Conservation (phyloP, 2,113 vertebrate species). For the Heptranchias perlo region DNA sequence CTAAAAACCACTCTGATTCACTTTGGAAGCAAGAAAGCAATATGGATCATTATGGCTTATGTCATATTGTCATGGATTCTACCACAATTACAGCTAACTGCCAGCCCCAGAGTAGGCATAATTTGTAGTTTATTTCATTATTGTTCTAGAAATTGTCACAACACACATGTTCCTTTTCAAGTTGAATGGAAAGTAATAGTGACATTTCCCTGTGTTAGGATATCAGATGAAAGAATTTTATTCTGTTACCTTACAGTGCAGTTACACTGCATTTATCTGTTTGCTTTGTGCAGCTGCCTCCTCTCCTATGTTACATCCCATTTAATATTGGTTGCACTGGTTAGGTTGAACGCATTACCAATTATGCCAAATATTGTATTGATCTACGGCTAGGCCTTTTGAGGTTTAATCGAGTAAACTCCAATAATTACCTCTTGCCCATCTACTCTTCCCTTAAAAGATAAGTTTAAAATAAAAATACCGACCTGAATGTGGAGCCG, state of each 20-base stretch:
- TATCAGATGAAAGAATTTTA: neutral
- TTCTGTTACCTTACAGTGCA: neutral
- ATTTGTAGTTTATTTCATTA: slow-evolving; percentile 28
- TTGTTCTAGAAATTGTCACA: slow-evolving; percentile 1
- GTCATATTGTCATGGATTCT: neutral
- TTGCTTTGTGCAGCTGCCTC: neutral
- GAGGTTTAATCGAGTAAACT: neutral
- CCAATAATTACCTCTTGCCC: neutral
- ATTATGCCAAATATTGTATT: neutral
- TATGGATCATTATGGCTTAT: neutral
- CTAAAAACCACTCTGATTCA: slow-evolving; percentile 8
- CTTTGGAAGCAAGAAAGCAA: neutral
- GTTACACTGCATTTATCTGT: neutral
- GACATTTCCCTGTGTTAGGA: neutral
- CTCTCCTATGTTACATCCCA: neutral
- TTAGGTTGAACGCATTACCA: neutral
- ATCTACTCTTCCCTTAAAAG: neutral
- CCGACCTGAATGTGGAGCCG: neutral
- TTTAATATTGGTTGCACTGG: neutral
- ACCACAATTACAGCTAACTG: slow-evolving; percentile 13
- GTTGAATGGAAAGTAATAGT: slow-evolving; percentile 6
- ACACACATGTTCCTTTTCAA: neutral
- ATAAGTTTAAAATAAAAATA: neutral
- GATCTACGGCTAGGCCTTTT: neutral
- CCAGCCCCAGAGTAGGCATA: neutral